A percentile compares a stretch with the other conserved stretches of the same genome.
These are phyloP conservation scores for Vultur gryphus DNA, from an alignment of 2,797 vertebrate species.

Conservation along the genomic window DNA sequence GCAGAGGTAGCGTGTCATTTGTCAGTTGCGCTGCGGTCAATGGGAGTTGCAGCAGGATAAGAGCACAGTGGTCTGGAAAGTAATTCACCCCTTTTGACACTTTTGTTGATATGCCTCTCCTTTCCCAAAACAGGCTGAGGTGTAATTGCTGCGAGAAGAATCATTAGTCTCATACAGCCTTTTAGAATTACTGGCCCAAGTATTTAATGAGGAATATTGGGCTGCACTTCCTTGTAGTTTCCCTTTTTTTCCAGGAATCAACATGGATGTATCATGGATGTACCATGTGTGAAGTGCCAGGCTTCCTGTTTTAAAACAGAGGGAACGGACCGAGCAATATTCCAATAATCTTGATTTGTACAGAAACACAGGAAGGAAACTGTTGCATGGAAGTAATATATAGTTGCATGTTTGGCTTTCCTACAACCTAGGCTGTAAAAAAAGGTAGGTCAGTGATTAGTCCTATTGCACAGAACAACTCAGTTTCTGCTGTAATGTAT, in stretches of 20 bases:
- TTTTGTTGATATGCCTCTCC: background rate
- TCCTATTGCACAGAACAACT: background rate
- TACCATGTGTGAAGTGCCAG: background rate
- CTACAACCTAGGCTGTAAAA: background rate
- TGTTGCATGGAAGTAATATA: background rate
- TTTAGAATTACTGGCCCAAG: no score
- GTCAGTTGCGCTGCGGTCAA: background rate
- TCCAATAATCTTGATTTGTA: background rate
- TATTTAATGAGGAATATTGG: no score
- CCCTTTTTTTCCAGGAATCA: background rate
- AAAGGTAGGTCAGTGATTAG: background rate
- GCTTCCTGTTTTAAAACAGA: background rate
- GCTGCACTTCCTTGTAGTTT: background rate
- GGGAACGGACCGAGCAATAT: background rate
- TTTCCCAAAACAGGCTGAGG: background rate
- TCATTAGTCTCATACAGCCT: no score
- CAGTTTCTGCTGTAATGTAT: background rate
- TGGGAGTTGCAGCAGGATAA: background rate
- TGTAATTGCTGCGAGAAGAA: no score
- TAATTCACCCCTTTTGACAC: background rate
- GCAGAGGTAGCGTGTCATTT: background rate
- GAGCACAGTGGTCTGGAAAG: background rate
- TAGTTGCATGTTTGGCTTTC: background rate
- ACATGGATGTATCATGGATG: background rate
- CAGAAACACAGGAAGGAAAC: background rate